Evolutionary conservation across 2,888 invertebrate species (phyloP).

Genomic region (Escarpia spicata): DNA sequence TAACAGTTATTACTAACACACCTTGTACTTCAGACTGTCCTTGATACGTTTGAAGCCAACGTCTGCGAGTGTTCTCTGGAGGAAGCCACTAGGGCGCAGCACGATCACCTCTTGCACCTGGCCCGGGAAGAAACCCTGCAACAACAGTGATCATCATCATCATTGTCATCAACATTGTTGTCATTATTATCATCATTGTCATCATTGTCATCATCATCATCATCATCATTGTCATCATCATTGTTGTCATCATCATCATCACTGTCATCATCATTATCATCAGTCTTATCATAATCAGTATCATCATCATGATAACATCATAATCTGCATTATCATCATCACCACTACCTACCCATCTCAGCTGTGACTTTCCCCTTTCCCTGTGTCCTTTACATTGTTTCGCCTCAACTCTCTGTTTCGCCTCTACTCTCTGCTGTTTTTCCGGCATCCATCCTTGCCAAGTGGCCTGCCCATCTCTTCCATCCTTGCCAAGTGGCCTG

Average conservation of each 20-base stretch:
- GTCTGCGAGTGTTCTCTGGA: constrained; percentile 96
- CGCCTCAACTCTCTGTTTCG: too few species aligned
- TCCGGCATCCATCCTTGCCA: too few species aligned
- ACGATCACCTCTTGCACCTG: constrained; percentile 94
- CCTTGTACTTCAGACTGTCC: constrained; percentile 91
- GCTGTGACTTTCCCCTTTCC: too few species aligned
- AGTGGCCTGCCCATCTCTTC: too few species aligned
- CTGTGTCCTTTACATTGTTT: too few species aligned
- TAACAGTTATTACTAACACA: constrained; percentile 64
- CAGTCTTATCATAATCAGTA: background rate
- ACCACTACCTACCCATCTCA: background rate
- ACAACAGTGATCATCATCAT: background rate
- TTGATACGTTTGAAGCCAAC: constrained; percentile 82
- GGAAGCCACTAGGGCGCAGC: constrained; percentile 89
- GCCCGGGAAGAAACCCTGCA: constrained; percentile 90
- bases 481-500: too few species aligned
- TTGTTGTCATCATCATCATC: background rate
- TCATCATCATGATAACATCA: background rate
- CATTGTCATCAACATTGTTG: background rate
- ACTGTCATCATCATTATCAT: background rate
- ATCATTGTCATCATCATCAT: background rate
- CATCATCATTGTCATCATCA: background rate
- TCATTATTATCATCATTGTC: background rate
- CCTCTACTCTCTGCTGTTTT: too few species aligned
- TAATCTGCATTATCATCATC: background rate